phyloP scores from a whole-genome alignment of 2,797 vertebrate species.

The Avahi laniger region DNA sequence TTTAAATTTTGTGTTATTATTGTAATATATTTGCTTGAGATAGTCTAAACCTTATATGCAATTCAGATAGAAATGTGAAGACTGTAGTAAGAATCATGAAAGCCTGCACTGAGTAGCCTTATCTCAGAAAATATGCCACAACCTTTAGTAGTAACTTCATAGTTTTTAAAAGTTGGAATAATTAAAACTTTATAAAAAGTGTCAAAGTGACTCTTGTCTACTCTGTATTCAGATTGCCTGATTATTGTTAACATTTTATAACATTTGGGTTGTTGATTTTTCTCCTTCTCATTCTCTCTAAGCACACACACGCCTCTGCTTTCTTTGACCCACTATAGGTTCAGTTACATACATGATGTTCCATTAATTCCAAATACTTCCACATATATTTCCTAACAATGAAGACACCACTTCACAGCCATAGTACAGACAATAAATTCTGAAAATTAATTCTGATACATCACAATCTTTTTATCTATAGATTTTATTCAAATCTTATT shows the following conservation, averaged over 20 bases:
- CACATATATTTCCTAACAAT: not conserved
- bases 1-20: not conserved
- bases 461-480: not conserved
- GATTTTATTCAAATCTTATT: not conserved
- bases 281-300: not conserved
- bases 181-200: not conserved
- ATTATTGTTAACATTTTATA: slow-evolving; percentile 16
- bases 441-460: not conserved
- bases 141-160: not conserved
- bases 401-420: not conserved
- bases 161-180: not conserved
- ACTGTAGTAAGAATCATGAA: not conserved
- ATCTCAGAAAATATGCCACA: not conserved
- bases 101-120: not conserved
- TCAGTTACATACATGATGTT: not conserved
- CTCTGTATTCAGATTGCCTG: not conserved
- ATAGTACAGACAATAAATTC: not conserved
- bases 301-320: not conserved
- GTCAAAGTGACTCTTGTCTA: not conserved
- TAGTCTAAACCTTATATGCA: not conserved
- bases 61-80: not conserved
- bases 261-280: not conserved
- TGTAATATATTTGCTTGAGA: not conserved
- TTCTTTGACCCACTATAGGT: not conserved
- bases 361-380: not conserved